A percentile compares a stretch with the other conserved stretches of the same genome.
These are phyloP conservation scores for Euzetes globulus DNA, from an alignment of 2,888 invertebrate genomes.

Conservation along the genomic window DNA sequence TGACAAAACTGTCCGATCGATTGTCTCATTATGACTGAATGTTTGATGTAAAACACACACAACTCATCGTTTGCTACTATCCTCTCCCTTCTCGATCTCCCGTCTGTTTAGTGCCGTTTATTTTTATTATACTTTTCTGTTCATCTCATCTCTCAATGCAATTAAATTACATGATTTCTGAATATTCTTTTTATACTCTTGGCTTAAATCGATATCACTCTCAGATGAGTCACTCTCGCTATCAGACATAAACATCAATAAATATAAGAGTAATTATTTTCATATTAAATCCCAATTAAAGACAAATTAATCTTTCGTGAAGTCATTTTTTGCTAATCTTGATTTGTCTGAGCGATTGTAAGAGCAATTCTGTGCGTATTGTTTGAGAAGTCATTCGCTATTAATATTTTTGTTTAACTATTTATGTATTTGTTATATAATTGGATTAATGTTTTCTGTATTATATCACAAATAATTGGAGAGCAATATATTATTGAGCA, in stretches of 20 bases:
- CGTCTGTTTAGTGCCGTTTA: neutral
- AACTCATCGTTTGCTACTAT: neutral
- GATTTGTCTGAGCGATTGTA: neutral
- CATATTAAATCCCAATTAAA: neutral
- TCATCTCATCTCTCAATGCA: neutral
- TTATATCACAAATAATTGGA: conserved; percentile 19
- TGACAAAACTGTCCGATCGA: conserved; percentile 19
- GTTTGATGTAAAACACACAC: conserved; percentile 14
- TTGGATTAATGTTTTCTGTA: neutral
- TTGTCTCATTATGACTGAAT: conserved; percentile 15
- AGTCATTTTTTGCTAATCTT: neutral
- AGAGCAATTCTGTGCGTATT: neutral
- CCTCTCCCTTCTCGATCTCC: neutral
- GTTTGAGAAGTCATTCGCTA: neutral
- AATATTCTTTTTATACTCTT: neutral
- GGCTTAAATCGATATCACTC: neutral
- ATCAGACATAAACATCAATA: neutral
- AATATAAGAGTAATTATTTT: neutral
- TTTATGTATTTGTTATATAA: conserved; percentile 6
- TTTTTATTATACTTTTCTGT: neutral
- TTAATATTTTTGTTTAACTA: neutral
- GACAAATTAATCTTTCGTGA: conserved; percentile 3
- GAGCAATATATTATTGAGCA: conserved; percentile 10
- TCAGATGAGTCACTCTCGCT: neutral
- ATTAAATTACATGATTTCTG: neutral